These are phyloP conservation scores for Poeciliopsis presidionis DNA, from an alignment of 2,797 vertebrate species.

Conservation along the genomic window DNA sequence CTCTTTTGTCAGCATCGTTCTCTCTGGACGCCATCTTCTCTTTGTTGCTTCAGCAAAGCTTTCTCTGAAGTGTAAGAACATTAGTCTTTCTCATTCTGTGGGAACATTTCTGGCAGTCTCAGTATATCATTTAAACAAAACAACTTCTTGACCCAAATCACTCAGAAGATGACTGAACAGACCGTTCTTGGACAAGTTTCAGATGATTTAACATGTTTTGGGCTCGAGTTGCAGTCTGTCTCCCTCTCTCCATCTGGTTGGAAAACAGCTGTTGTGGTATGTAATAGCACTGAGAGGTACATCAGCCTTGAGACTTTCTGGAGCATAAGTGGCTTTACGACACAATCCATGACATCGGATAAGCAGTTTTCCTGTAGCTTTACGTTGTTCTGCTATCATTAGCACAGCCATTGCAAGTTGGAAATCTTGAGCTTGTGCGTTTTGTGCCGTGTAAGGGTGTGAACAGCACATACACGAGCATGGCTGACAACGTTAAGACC, in stretches of 20 bases:
- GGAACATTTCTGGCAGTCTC: constrained; percentile 29
- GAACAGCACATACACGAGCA: no score
- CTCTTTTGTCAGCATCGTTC: neutral
- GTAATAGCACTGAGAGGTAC: constrained; percentile 14
- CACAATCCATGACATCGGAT: no score
- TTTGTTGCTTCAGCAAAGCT: constrained; percentile 3
- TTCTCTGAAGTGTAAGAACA: constrained; percentile 11
- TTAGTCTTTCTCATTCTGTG: constrained; percentile 10
- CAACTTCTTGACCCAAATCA: constrained; percentile 41
- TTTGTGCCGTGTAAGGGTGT: no score
- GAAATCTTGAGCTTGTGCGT: no score
- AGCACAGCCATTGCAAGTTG: no score
- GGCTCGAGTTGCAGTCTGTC: constrained; percentile 27
- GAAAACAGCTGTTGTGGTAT: constrained; percentile 55
- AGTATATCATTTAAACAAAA: constrained; percentile 34
- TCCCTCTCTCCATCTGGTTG: constrained; percentile 43
- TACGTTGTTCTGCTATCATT: no score
- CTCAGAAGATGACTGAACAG: constrained; percentile 59
- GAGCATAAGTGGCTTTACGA: constrained; percentile 22
- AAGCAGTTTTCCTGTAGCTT: no score
- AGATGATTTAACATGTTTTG: constrained; percentile 58
- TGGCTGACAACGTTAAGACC: no score
- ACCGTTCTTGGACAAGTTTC: constrained; percentile 46
- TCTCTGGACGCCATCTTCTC: neutral
- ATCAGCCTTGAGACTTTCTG: constrained; percentile 47